Evolutionary conservation across 2,888 invertebrate genomes (phyloP), one percentile per base, ranked within the genome.

Genomic region (Nasonia oneida): DNA sequence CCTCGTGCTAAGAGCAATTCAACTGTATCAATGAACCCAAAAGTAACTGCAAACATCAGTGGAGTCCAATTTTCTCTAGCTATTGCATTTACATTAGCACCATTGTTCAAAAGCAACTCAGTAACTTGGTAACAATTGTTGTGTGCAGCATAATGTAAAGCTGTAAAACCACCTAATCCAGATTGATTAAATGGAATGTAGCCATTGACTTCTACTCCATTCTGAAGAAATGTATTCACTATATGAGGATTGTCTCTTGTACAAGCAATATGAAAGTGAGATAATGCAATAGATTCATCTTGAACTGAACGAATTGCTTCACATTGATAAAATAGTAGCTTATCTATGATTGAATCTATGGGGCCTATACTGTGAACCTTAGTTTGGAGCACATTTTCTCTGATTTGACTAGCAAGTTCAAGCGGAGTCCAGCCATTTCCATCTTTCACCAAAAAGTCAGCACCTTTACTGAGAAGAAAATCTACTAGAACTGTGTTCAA

Each of bases 261-360:
- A 33, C 74, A 67, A 15, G 81, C 75, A 14, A 75, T 64, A 33
- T 82, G 81, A 33, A 82, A 82, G n/a, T 75, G 67, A 10, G 74
- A 50, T 8, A 76, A 33, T 18, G 10, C 18, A 29, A 5, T 71
- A 15, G 29, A 8, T 5, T 53, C 1, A 18, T 18, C 15, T 2
- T 76, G 50, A 29, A 76, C 15, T 42, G 14, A 18, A 53, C 57
- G 15, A 29, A n/a, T 12, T 15, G 15, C 5, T 23, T 33, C n/a
- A 15, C 37, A 53, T 29, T 76, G 33, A 0, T 1, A 0, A 33
- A 1, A 33, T 53, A 76, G 15, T 33, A 53, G 18, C 1, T 15
- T 29, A 33, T 57, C 50, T 10, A 76, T 53, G n/a, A 76, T 33
- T 1, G 33, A 1, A 57, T 8, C 33, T 15, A 29, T 10, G 23